These are phyloP conservation scores for Scaptomyza parva DNA, from an alignment of 2,888 invertebrate species.

Conservation along the genomic window DNA sequence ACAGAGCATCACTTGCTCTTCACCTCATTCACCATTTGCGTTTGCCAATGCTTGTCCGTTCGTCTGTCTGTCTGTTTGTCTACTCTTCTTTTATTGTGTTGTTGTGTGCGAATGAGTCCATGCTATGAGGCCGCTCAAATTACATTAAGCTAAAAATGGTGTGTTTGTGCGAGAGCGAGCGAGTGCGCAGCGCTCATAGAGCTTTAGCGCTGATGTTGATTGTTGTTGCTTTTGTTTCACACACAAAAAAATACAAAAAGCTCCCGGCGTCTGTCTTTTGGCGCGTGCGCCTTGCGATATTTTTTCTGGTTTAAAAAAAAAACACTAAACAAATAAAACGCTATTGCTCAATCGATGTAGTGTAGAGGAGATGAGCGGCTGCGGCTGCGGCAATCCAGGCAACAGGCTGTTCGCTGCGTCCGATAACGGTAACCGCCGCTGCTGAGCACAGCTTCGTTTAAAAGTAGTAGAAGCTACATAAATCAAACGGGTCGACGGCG, in stretches of 20 bases:
- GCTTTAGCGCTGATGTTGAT: conserved; percentile 35
- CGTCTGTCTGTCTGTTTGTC: conserved; percentile 12
- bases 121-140: conserved; percentile 83
- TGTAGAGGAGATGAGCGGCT: conserved; percentile 12
- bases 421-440: conserved; percentile 66
- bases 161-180: conserved; percentile 54
- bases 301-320: conserved; percentile 30
- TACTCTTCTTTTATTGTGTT: conserved; percentile 10
- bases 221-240: conserved; percentile 9
- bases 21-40: too few species aligned
- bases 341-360: conserved; percentile 60
- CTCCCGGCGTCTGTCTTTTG: conserved; percentile 34
- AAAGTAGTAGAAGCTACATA: conserved; percentile 26
- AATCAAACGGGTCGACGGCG: conserved; percentile 67
- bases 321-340: conserved; percentile 10
- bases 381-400: conserved; percentile 1
- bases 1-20: conserved; percentile 45
- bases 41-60: too few species aligned
- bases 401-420: conserved; percentile 33
- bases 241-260: conserved; percentile 17
- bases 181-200: conserved; percentile 57
- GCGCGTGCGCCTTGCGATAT: too few species aligned
- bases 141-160: conserved; percentile 85
- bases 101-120: conserved; percentile 77
- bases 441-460: conserved; percentile 47